Evolutionary conservation across 2,888 invertebrate species (phyloP).

Genomic region (Drosophila planitibia): DNA sequence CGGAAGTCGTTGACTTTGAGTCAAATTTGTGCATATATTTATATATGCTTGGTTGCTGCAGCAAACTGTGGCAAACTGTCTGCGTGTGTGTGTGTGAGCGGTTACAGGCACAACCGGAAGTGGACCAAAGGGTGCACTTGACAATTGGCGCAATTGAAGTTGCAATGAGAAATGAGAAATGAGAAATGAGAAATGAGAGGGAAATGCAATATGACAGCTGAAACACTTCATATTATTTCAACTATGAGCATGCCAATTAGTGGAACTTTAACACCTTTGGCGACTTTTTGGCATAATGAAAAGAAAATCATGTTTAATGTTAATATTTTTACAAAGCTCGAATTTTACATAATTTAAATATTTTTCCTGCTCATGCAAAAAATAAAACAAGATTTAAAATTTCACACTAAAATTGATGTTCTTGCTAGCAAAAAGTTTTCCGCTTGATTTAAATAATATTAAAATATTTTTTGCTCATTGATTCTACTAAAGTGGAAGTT

Average conservation of each 20-base stretch:
- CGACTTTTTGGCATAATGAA: background rate
- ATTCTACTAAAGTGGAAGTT: background rate
- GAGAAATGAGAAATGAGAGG: conserved; percentile 29
- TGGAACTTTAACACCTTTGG: conserved; percentile 14
- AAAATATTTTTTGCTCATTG: background rate
- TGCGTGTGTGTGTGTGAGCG: conserved; percentile 25
- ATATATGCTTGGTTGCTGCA: conserved; percentile 12
- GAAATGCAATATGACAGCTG: conserved; percentile 38
- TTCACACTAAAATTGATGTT: too few species aligned
- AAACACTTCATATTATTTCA: conserved; percentile 14
- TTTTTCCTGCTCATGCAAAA: background rate
- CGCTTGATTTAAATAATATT: background rate
- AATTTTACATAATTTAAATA: background rate
- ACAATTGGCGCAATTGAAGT: conserved; percentile 63
- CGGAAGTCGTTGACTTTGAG: conserved; percentile 84
- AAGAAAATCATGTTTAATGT: background rate
- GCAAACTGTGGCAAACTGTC: conserved; percentile 13
- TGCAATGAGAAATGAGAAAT: conserved; percentile 26
- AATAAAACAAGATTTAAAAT: background rate
- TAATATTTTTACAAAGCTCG: background rate
- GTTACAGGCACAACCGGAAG: conserved; percentile 52
- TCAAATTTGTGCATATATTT: conserved; percentile 55
- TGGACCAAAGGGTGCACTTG: conserved; percentile 59
- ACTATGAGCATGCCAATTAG: conserved; percentile 1
- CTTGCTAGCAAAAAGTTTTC: background rate